These are phyloP conservation scores for Drosophila rufa DNA, from an alignment of 1,140 invertebrate genomes.

Conservation along the genomic window DNA sequence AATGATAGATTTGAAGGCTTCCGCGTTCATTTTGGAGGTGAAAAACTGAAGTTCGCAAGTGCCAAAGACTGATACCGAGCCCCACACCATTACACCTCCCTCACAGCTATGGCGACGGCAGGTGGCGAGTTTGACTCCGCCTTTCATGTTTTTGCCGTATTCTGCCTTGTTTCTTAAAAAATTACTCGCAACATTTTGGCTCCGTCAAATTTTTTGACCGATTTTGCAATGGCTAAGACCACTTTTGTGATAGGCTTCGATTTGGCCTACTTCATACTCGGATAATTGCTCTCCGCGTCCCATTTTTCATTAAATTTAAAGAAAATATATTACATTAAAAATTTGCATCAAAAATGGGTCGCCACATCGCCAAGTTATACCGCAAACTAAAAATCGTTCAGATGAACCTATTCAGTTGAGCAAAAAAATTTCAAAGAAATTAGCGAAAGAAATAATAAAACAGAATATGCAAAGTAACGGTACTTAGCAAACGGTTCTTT, in stretches of 20 bases:
- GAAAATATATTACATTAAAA: constrained; percentile 9
- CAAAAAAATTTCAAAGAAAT: neutral
- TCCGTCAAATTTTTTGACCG: constrained; percentile 7
- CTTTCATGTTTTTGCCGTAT: too few relatives aligned
- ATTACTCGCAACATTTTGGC: constrained; percentile 15
- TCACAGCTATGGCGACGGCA: too few relatives aligned
- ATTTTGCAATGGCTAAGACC: constrained; percentile 17
- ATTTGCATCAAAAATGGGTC: neutral
- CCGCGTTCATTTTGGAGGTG: too few relatives aligned
- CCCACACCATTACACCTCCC: too few relatives aligned
- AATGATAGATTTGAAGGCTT: too few relatives aligned
- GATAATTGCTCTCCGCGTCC: neutral
- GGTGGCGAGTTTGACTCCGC: too few relatives aligned
- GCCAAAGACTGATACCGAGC: too few relatives aligned
- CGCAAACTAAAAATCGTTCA: too few relatives aligned
- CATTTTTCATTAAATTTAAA: constrained; percentile 22
- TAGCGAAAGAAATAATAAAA: neutral
- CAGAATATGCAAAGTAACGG: neutral
- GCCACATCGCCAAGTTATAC: too few relatives aligned
- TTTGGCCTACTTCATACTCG: constrained; percentile 9
- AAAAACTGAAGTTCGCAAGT: too few relatives aligned
- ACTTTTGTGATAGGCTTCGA: constrained; percentile 16
- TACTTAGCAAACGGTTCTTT: too few relatives aligned
- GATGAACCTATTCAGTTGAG: too few relatives aligned
- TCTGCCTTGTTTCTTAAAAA: neutral